Base-by-base conservation (phyloP, 2,888 invertebrate species). In the Hirtodrosophila trivittata region DNA sequence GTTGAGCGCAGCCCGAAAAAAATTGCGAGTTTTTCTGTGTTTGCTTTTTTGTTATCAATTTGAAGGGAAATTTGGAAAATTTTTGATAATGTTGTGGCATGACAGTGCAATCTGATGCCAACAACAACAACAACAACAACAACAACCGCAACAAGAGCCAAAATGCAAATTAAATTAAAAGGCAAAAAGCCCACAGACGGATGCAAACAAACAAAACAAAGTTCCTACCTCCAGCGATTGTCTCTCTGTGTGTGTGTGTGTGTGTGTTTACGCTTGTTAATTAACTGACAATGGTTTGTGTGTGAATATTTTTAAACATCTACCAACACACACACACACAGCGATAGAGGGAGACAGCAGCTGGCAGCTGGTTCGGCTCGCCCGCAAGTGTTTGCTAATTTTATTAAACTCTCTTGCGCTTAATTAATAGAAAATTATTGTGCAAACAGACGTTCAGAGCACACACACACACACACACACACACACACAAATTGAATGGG, bases 351-450 rank as follows among this genome's bases (percentile, higher is more conserved):
- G 39, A 18, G 35, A 28, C 49, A 52, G 45, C 35, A 38, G 43
- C 54, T 58, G 55, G 45, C 58, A 59, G 42, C 42, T 55, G 56
- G 56, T 18, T 50, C 46, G 52, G 41, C 39, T 32, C 33, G 45
- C 57, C 68, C 62, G 73, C 71, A 81, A 66, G 69, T 87, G 75
- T 80, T 80, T 88, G 86, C 76, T 80, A 77, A 82, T 88, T 78
- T 75, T 77, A 86, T 81, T 84, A 84, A 85, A 75, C 69, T 67
- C 75, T 75, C 76, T 75, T 84, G 81, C 76, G 78, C 75, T 85
- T 87, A 83, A 87, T 86, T 87, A 87, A 87, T 87, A 83, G 72
- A 81, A 85, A 77, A 85, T 78, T 66, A 85, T 77, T 73, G 73
- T 64, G 81, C 76, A 75, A 81, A 80, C 81, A 81, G 62, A 68